Evolutionary conservation across 2,113 vertebrate genomes (phyloP), one percentile per base, ranked within the genome.

Genomic region (Cyprichromis sp.): DNA sequence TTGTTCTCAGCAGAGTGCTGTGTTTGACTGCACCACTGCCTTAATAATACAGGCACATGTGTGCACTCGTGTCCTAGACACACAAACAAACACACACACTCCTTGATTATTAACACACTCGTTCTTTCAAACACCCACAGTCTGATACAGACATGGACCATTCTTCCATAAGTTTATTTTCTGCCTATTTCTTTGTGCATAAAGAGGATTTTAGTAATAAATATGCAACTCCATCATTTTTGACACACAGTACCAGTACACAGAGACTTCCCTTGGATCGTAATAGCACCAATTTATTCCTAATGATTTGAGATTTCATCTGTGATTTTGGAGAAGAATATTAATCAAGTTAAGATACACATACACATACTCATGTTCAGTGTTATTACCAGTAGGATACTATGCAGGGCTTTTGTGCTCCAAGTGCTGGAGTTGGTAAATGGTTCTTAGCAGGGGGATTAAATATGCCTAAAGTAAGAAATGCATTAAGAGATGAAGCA

Each of bases 251-350:
- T 11, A 13, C 53, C 88, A 3, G 68, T 66, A 86, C 12, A 73
- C 61, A 76, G 17, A 88, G 14, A 36, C 76, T 42, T 84, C 47
- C 38, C 61, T 55, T 19, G n/a, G 63, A 84, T 83, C 54, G 86
- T 93, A 94, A 93, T 94, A 90, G 93, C 84, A 84, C 87, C 94
- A 93, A 93, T 95, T 95, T 94, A 89, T 79, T 86, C 80, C 87
- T 92, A 93, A 95, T 94, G 88, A 93, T 87, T 94, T 89, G 52
- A 87, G 91, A 94, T 90, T 91, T 93, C 36, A 89, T 82, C 80
- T 88, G 87, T 83, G 81, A 88, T 89, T 93, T 88, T 84, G 71
- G 47, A 90, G 68, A 66, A 42, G 80, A 92, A 95, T 86, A 83
- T 91, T 91, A 92, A 95, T 93, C 87, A 38, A 36, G 59, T 29